These are phyloP conservation scores for Synergus laeviventris DNA, from an alignment of 2,888 invertebrate species.

Conservation along the genomic window DNA sequence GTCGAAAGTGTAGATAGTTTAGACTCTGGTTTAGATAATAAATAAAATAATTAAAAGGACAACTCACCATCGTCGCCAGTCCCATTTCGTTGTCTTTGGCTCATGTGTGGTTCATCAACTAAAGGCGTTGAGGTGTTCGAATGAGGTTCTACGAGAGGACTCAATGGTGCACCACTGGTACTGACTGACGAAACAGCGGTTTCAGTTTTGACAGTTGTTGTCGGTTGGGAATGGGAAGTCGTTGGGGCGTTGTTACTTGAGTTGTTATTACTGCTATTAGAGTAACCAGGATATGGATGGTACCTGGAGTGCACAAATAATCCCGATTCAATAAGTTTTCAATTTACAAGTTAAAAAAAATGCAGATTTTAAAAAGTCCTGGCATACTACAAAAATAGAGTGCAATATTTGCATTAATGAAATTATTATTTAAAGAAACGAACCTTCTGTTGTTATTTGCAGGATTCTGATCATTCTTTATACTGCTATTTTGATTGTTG, in stretches of 20 bases:
- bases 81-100: conserved; percentile 71
- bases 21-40: neutral
- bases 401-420: neutral
- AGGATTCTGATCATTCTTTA: conserved; percentile 48
- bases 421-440: neutral
- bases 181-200: conserved; percentile 70
- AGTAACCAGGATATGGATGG: conserved; percentile 71
- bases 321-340: neutral
- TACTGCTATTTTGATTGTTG: conserved; percentile 78
- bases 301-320: conserved; percentile 61
- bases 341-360: neutral
- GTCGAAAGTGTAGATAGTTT: neutral
- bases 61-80: conserved; percentile 72
- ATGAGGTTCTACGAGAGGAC: conserved; percentile 81
- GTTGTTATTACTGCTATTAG: conserved; percentile 62
- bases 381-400: neutral
- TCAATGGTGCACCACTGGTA: conserved; percentile 77
- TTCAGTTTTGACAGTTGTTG: conserved; percentile 69
- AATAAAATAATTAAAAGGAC: neutral
- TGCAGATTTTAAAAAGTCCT: neutral
- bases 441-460: conserved; percentile 50
- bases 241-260: conserved; percentile 59
- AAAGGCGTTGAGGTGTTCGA: conserved; percentile 82
- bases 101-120: conserved; percentile 78
- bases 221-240: conserved; percentile 65